Percentiles rank a stretch among this genome's conserved stretches.
These are phyloP conservation scores for Ophion slaviceki DNA, from an alignment of 2,888 invertebrate genomes.

Conservation along the genomic window DNA sequence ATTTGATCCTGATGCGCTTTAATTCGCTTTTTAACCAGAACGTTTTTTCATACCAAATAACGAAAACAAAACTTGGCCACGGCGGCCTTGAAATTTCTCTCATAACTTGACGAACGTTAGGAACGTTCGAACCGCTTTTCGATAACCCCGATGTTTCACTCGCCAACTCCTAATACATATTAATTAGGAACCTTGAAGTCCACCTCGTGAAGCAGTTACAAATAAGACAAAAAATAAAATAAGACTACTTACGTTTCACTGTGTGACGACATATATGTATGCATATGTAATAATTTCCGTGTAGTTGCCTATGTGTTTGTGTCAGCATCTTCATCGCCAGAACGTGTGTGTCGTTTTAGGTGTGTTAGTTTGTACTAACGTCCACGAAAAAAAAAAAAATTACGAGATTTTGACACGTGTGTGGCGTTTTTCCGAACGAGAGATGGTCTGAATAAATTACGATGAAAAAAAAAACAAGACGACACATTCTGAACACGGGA, in stretches of 20 bases:
- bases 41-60: neutral
- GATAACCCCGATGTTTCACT: slow-evolving; percentile 35
- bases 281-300: neutral
- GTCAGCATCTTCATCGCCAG: neutral
- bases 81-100: neutral
- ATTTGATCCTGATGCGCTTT: no score
- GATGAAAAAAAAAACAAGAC: neutral
- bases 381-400: neutral
- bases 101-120: neutral
- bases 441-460: neutral
- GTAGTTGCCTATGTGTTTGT: no score
- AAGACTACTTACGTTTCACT: slow-evolving; percentile 2
- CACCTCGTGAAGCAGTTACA: slow-evolving; percentile 20
- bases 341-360: neutral
- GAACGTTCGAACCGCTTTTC: slow-evolving; percentile 1
- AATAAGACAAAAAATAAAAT: slow-evolving; percentile 25
- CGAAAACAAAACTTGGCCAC: neutral
- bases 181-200: slow-evolving; percentile 44
- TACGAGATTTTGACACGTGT: slow-evolving; percentile 9
- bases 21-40: neutral
- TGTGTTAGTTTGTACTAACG: neutral
- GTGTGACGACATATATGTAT: neutral
- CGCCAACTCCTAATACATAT: slow-evolving; percentile 31
- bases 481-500: slow-evolving; percentile 37
- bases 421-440: neutral